Base-by-base conservation (phyloP, 2,888 invertebrate genomes). In the Mycalesis mineus region DNA sequence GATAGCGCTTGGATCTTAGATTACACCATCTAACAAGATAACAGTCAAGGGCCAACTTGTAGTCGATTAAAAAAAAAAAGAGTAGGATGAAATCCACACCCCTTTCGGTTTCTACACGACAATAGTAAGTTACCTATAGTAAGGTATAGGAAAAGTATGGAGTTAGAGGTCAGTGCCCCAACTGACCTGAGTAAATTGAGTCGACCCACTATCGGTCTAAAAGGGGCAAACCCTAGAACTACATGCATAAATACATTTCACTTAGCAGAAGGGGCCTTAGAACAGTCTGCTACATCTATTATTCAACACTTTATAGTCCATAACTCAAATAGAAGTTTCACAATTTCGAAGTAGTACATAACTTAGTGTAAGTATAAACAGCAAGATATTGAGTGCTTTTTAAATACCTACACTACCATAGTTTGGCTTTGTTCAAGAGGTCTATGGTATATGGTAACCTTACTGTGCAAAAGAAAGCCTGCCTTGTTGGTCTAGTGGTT, bases 161-260 rank as follows among this genome's bases (percentile, higher is more conserved):
- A 22, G 22, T 22, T 22, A 22, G 22, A 22, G 22, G 22, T 37
- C 37, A 4, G 39, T 39, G 13, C 39, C 14, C 39, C 4, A 14
- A 39, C 39, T 39, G 28, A 8, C n/a, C 45, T 29, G 13, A 8
- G 13, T 28, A 7, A n/a, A 7, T 14, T 7, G 31, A 45, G 14
- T 14, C 13, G 45, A 45, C 47, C 11, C 15, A 33, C 45, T 9
- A 14, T 9, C 31, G 9, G 14, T 1, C 47, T 47, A 47, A 47
- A 47, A 47, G 47, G 29, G 45, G 47, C 11, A 15, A 31, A 33
- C 47, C 33, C 47, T 15, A 47, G 11, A 47, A 47, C 47, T 33
- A 45, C 45, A 45, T 14, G 29, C 45, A 45, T 45, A 45, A 45
- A 45, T 45, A 47, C 47, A 47, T 47, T 47, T 33, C 47, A 33